These are phyloP conservation scores for Lethenteron camtschaticum DNA, from an alignment of 2,113 vertebrate species.

Conservation along the genomic window DNA sequence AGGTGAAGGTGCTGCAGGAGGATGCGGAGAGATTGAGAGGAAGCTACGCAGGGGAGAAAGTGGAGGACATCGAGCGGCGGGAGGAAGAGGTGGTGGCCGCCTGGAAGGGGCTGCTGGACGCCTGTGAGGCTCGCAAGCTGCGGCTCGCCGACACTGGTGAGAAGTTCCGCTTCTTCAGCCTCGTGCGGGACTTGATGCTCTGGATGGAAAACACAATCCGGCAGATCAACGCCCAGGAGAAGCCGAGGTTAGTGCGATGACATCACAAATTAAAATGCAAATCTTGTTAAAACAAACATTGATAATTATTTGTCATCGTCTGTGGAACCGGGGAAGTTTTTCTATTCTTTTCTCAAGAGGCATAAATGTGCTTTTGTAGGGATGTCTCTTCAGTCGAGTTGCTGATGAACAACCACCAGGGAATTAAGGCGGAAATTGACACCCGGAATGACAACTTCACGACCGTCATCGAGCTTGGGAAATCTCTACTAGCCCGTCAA, in stretches of 20 bases:
- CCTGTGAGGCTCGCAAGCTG: constrained; percentile 52
- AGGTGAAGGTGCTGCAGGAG: constrained; percentile 92
- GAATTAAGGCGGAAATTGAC: constrained; percentile 89
- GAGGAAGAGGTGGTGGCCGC: constrained; percentile 72
- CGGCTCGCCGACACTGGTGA: constrained; percentile 66
- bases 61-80: constrained; percentile 79
- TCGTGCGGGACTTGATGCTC: constrained; percentile 85
- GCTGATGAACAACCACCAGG: constrained; percentile 95
- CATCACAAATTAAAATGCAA: background rate
- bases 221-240: constrained; percentile 84
- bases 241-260: constrained; percentile 36
- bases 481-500: constrained; percentile 62
- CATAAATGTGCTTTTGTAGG: constrained; percentile 20
- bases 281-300: background rate
- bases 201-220: constrained; percentile 96
- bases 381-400: constrained; percentile 87
- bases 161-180: constrained; percentile 91
- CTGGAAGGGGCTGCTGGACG: constrained; percentile 58
- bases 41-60: constrained; percentile 86
- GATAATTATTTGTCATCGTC: background rate
- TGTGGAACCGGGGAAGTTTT: background rate
- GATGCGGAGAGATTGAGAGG: constrained; percentile 81
- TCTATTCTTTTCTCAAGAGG: background rate
- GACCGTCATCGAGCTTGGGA: constrained; percentile 72
- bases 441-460: constrained; percentile 90